A percentile compares a stretch with the other conserved stretches of the same genome.
Conservation (phyloP, 2,113 vertebrate species). For the Seriola quinqueradiata region DNA sequence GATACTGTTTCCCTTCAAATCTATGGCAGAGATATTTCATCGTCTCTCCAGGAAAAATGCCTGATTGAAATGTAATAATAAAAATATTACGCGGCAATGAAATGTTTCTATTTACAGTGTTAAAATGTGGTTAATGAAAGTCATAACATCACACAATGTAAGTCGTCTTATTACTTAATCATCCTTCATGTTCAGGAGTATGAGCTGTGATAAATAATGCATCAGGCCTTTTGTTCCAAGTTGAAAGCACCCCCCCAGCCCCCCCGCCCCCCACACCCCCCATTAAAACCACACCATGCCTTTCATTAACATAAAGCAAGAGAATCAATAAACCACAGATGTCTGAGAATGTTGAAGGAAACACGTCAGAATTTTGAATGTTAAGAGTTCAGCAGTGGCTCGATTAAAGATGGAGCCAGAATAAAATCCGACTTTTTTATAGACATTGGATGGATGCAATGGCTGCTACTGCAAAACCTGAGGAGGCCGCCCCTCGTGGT, state of each 20-base stretch:
- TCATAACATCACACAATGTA: conserved; percentile 16
- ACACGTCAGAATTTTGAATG: background rate
- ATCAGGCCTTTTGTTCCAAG: background rate
- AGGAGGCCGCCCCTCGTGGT: background rate
- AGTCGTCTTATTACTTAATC: conserved; percentile 3
- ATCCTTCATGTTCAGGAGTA: conserved; percentile 3
- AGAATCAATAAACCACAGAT: conserved; percentile 40
- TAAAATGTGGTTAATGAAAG: conserved; percentile 7
- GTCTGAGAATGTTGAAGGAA: background rate
- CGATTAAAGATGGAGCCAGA: too few species aligned
- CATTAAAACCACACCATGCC: conserved; percentile 46
- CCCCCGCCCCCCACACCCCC: too few species aligned
- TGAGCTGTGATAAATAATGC: conserved; percentile 49
- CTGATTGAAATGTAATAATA: background rate
- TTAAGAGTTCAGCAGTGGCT: background rate
- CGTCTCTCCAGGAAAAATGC: background rate
- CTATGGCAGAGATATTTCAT: background rate
- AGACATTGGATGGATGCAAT: background rate
- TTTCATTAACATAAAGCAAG: conserved; percentile 45
- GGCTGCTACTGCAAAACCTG: background rate
- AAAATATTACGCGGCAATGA: too few species aligned
- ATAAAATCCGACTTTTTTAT: background rate
- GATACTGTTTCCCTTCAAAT: conserved; percentile 4
- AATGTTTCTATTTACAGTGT: background rate
- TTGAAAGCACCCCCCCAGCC: conserved; percentile 23